A percentile compares a stretch with the other conserved stretches of the same genome.
These are phyloP conservation scores for Germaria angustata DNA, from an alignment of 2,888 invertebrate genomes.

Conservation along the genomic window DNA sequence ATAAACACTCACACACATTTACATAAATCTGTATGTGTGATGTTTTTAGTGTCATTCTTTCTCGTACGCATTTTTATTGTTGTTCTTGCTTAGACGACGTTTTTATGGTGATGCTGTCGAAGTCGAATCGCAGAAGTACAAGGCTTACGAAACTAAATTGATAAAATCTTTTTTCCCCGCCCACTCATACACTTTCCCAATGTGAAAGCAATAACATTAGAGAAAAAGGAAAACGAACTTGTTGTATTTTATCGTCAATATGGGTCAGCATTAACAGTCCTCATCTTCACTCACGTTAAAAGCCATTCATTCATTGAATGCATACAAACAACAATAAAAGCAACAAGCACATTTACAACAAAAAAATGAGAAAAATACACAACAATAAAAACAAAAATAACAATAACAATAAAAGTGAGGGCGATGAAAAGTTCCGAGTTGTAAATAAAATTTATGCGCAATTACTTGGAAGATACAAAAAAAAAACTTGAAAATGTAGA, in stretches of 20 bases:
- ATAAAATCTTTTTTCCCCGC: background rate
- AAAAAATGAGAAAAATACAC: background rate
- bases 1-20: no score
- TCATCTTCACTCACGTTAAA: constrained; percentile 55
- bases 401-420: background rate
- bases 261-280: constrained; percentile 53
- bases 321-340: background rate
- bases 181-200: background rate
- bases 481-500: background rate
- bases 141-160: background rate
- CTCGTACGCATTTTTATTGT: constrained; percentile 29
- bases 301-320: constrained; percentile 46
- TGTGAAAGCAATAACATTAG: background rate
- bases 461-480: background rate
- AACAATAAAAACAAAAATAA: background rate
- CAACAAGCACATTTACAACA: background rate
- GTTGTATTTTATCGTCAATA: constrained; percentile 45
- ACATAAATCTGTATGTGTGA: background rate
- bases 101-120: background rate
- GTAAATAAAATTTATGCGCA: constrained; percentile 6
- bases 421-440: background rate
- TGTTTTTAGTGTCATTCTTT: background rate
- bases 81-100: constrained; percentile 1
- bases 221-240: background rate
- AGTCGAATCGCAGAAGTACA: background rate